Evolutionary conservation across 1,140 invertebrate species (phyloP).

Genomic region (Lordiphosa collinella): DNA sequence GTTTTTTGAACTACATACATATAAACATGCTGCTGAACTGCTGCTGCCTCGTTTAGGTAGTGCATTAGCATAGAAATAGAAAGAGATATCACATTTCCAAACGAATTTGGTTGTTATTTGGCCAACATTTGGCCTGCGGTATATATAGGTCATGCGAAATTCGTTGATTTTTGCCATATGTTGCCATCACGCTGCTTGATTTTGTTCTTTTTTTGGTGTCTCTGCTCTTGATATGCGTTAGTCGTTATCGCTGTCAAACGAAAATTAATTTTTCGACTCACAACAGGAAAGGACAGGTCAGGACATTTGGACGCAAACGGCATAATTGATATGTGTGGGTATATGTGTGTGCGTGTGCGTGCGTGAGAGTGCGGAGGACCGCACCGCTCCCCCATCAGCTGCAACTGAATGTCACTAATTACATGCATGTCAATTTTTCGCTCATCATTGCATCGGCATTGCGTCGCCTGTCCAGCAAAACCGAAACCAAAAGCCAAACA

Average conservation of each 20-base stretch:
- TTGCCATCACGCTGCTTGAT: no score
- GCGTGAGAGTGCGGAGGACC: conserved; percentile 4
- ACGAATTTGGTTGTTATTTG: no score
- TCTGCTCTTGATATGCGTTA: background rate
- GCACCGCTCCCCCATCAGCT: background rate
- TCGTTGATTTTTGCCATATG: no score
- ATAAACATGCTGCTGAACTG: no score
- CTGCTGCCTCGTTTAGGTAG: no score
- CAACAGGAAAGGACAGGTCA: conserved; percentile 7
- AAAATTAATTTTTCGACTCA: conserved; percentile 54
- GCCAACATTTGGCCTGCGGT: no score
- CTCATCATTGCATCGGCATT: conserved; percentile 60
- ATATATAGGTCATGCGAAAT: no score
- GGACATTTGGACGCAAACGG: conserved; percentile 54
- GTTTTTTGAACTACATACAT: no score
- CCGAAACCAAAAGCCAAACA: conserved; percentile 60
- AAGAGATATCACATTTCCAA: no score
- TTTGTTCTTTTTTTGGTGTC: no score
- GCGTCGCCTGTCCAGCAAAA: conserved; percentile 1
- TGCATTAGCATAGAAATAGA: no score
- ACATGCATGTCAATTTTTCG: conserved; percentile 75
- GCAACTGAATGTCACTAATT: conserved; percentile 63
- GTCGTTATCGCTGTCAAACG: conserved; percentile 10
- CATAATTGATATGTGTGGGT: conserved; percentile 65
- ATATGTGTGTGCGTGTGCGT: conserved; percentile 2